Conservation (phyloP, 2,888 invertebrate genomes). For the Parnassius apollo region DNA sequence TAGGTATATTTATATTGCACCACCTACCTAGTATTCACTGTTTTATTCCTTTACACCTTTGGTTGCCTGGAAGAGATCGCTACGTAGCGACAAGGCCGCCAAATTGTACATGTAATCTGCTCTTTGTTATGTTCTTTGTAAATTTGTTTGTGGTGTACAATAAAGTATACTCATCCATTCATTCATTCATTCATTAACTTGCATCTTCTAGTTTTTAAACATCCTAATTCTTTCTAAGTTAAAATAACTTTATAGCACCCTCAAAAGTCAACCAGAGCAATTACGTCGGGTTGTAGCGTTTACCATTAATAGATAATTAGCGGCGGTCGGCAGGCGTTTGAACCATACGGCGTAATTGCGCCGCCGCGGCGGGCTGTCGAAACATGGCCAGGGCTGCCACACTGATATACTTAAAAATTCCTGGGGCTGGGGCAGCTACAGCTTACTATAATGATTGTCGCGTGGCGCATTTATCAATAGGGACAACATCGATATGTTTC, state of each 20-base stretch:
- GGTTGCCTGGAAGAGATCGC: too few relatives aligned
- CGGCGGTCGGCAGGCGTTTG: conserved; percentile 38
- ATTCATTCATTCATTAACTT: too few relatives aligned
- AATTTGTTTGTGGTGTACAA: too few relatives aligned
- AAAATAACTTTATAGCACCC: not conserved
- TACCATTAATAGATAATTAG: conserved; percentile 52
- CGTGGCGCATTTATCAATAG: conserved; percentile 21
- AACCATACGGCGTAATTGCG: conserved; percentile 70
- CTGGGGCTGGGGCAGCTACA: conserved; percentile 28
- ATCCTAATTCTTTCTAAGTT: too few relatives aligned
- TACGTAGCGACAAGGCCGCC: too few relatives aligned
- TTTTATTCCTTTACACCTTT: too few relatives aligned
- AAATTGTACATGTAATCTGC: too few relatives aligned
- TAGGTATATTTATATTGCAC: too few relatives aligned
- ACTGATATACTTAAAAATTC: not conserved
- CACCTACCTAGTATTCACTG: too few relatives aligned
- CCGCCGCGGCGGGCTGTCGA: conserved; percentile 43
- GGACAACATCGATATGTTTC: conserved; percentile 17
- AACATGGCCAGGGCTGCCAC: conserved; percentile 3
- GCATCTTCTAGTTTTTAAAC: too few relatives aligned
- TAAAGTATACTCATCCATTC: too few relatives aligned
- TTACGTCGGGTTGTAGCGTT: conserved; percentile 32
- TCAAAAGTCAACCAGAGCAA: conserved; percentile 22
- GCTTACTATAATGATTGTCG: conserved; percentile 22
- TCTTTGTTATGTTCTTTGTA: too few relatives aligned